Evolutionary conservation across 2,797 vertebrate species (phyloP), one percentile per base, ranked within the genome.

Genomic region (Novumbra hubbsi): DNA sequence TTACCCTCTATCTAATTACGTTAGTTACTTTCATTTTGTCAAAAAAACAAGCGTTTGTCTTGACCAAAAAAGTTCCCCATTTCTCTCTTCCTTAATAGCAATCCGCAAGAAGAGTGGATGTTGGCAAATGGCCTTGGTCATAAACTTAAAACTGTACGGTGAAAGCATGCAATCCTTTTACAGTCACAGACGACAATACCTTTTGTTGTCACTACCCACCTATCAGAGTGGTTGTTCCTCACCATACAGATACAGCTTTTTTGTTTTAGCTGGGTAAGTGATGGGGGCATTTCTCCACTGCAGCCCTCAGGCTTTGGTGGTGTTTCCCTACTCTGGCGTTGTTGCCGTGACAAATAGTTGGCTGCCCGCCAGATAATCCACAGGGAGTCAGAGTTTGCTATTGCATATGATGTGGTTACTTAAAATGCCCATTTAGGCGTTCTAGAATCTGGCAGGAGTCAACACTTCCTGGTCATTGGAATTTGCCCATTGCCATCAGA

Each of bases 151-250:
- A 57, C 52, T 21, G 21, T n/a, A 57, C 50, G 17, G 12, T 45
- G 3, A 52, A 27, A 52, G 12, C 30, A 45, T 2, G 41, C 24
- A 14, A 60, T 24, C 73, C 55, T 76, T 86, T 87, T 11, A 11
- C 41, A 11, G 41, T 12, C 41, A 45, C 41, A 12, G 41, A 45
- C 9, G 41, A 45, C 41, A 11, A 45, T 45, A 45, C 41, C 9
- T 88, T 91, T 87, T 89, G 89, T 85, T 88, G 72, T 85, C 30
- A 32, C 84, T 80, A 75, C 83, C 82, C 81, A 81, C 81, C 24
- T 75, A 82, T 60, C 69, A 70, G 76, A 77, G 84, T 78, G 81
- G 78, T 69, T 72, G 79, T 60, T 60, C 1, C 24, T 34, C n/a
- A 30, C 41, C 8, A 19, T 72, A 41, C 45, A 72, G 45, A 38